Evolutionary conservation across 2,888 invertebrate species (phyloP), one percentile per base, ranked within the genome.

Genomic region (Tetragonisca angustula): DNA sequence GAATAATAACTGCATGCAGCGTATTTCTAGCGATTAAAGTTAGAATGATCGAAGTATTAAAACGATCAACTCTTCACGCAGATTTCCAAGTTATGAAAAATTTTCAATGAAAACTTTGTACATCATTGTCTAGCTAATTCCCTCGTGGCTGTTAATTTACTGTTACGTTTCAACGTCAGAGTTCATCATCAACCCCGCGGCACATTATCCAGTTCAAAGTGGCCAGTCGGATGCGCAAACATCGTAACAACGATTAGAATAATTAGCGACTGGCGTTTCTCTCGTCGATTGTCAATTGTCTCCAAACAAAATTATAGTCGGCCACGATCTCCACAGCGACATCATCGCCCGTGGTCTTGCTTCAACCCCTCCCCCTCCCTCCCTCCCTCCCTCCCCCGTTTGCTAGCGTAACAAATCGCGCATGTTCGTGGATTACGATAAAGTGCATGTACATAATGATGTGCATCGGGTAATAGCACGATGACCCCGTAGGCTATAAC

Each of bases 371-470:
- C 3, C 32, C 32, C 32, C 32, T 32, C 32, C 2, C 3, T 3
- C 32, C 32, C 32, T 0, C 32, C 3, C 32, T 0, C 32, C 32
- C 32, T 4, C 4, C 32, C 32, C 32, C 9, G 43, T 43, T 43
- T 21, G 52, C 69, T 70, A 43, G 21, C 43, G 52, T 21, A 64
- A 70, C 79, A 79, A 76, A 76, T 32, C 52, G 36, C 56, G 67
- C 65, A 11, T 76, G 49, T 24, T 50, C 69, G 54, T 4, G 79
- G 73, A 83, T 87, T 74, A 86, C 27, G 70, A 67, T 54, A 15
- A 52, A 68, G 49, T 54, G 50, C n/a, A 74, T 36, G 54, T 67
- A 62, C 54, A 72, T 73, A 83, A 80, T 84, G 24, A 24, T 43
- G 43, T 43, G 43, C 43, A 43, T 27, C 36, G 61, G 52, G 71